phyloP scores from a whole-genome alignment of 1,140 invertebrate genomes.

The Bactericera cockerelli region DNA sequence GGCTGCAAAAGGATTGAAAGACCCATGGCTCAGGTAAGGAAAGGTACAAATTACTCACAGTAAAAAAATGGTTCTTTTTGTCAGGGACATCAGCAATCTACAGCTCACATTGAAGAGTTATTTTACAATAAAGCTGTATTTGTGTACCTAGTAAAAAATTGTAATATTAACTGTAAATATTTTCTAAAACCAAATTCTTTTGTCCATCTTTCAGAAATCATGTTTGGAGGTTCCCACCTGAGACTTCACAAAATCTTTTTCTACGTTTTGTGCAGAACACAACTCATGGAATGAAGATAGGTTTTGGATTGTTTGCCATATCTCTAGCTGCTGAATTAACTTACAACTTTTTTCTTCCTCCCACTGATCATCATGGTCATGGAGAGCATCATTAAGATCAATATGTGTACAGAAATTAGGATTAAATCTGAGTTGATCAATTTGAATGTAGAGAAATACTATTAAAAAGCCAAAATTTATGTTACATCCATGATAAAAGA shows the following conservation, averaged over 20 bases:
- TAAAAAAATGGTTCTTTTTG: neutral
- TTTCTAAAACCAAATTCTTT: neutral
- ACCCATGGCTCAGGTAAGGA: conserved; percentile 61
- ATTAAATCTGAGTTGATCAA: too few species aligned
- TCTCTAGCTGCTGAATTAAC: neutral
- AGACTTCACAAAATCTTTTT: neutral
- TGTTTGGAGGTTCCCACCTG: conserved; percentile 1
- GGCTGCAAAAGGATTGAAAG: conserved; percentile 49
- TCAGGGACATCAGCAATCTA: too few species aligned
- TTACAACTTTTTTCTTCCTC: neutral
- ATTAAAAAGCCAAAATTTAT: too few species aligned
- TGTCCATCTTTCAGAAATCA: neutral
- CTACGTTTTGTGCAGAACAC: neutral
- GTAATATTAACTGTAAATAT: too few species aligned
- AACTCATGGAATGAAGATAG: neutral
- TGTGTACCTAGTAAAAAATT: neutral
- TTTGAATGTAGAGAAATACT: too few species aligned
- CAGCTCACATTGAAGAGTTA: too few species aligned
- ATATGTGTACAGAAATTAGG: too few species aligned
- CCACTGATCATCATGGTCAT: neutral
- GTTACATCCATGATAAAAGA: too few species aligned
- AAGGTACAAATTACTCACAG: neutral
- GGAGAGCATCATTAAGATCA: neutral
- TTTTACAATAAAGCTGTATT: neutral
- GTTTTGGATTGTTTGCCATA: neutral